Conservation (phyloP, 2,888 invertebrate genomes). For the Rhagium mordax region DNA sequence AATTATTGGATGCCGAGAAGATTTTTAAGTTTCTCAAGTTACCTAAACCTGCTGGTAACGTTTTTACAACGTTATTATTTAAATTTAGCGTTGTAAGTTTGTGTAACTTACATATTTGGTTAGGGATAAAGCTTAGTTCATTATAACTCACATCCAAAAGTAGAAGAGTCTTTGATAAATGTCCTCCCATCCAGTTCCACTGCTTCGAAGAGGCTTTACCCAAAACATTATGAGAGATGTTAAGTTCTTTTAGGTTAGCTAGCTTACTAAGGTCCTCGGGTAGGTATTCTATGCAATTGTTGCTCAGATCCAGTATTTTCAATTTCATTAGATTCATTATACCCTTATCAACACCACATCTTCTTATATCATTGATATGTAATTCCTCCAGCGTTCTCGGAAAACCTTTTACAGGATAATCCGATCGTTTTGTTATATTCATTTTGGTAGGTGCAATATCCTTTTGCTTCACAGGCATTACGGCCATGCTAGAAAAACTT, state of each 20-base stretch:
- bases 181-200: slow-evolving; percentile 80
- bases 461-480: slow-evolving; percentile 69
- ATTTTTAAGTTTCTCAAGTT: slow-evolving; percentile 73
- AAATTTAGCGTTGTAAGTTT: slow-evolving; percentile 77
- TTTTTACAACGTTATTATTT: slow-evolving; percentile 75
- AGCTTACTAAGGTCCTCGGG: slow-evolving; percentile 81
- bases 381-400: slow-evolving; percentile 79
- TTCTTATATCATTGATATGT: slow-evolving; percentile 75
- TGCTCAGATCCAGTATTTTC: slow-evolving; percentile 78
- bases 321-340: slow-evolving; percentile 79
- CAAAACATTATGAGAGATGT: slow-evolving; percentile 78
- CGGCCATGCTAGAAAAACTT: slow-evolving; percentile 68
- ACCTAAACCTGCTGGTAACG: slow-evolving; percentile 79
- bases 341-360: slow-evolving; percentile 79
- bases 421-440: slow-evolving; percentile 75
- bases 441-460: slow-evolving; percentile 73
- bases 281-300: slow-evolving; percentile 80
- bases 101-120: slow-evolving; percentile 76
- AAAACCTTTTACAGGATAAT: slow-evolving; percentile 82
- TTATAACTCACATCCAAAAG: slow-evolving; percentile 80
- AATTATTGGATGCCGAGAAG: slow-evolving; percentile 74
- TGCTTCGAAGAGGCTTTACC: slow-evolving; percentile 72
- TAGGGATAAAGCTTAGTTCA: slow-evolving; percentile 73
- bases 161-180: slow-evolving; percentile 72
- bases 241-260: slow-evolving; percentile 75